Conservation (phyloP, 2,888 invertebrate species). For the Piscicola geometra region DNA sequence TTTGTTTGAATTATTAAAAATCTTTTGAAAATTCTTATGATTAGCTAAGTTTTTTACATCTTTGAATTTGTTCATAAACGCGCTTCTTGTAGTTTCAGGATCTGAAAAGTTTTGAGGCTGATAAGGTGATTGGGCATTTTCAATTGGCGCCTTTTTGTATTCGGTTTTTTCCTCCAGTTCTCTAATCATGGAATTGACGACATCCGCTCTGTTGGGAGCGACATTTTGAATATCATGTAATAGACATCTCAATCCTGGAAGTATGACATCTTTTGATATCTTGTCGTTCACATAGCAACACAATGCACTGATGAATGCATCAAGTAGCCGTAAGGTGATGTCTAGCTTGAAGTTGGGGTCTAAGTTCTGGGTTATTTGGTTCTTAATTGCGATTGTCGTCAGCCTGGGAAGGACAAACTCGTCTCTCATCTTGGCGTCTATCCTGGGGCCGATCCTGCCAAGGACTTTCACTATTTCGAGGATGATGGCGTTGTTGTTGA, state of each 20-base stretch:
- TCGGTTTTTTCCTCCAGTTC: slow-evolving; percentile 47
- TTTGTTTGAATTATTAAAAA: slow-evolving; percentile 35
- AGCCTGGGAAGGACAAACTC: slow-evolving; percentile 66
- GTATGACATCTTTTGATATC: slow-evolving; percentile 54
- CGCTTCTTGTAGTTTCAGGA: slow-evolving; percentile 37
- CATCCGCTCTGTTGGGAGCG: slow-evolving; percentile 54
- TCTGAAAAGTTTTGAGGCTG: background rate
- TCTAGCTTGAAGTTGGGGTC: slow-evolving; percentile 59
- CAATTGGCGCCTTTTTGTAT: slow-evolving; percentile 7
- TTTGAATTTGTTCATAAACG: slow-evolving; percentile 39
- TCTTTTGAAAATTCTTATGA: slow-evolving; percentile 38
- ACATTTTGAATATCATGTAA: slow-evolving; percentile 52
- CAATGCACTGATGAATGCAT: slow-evolving; percentile 63
- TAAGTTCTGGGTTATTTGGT: slow-evolving; percentile 61
- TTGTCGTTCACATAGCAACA: slow-evolving; percentile 57
- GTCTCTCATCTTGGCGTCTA: slow-evolving; percentile 62
- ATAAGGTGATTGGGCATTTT: background rate
- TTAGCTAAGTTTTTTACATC: slow-evolving; percentile 39
- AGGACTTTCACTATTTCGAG: slow-evolving; percentile 64
- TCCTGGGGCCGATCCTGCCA: slow-evolving; percentile 63
- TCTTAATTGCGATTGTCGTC: slow-evolving; percentile 61
- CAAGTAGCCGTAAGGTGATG: slow-evolving; percentile 63
- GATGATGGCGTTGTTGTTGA: slow-evolving; percentile 9
- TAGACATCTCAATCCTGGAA: slow-evolving; percentile 55
- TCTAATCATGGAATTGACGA: slow-evolving; percentile 54